Conservation (phyloP, 2,113 vertebrate genomes). For the Sander vitreus region DNA sequence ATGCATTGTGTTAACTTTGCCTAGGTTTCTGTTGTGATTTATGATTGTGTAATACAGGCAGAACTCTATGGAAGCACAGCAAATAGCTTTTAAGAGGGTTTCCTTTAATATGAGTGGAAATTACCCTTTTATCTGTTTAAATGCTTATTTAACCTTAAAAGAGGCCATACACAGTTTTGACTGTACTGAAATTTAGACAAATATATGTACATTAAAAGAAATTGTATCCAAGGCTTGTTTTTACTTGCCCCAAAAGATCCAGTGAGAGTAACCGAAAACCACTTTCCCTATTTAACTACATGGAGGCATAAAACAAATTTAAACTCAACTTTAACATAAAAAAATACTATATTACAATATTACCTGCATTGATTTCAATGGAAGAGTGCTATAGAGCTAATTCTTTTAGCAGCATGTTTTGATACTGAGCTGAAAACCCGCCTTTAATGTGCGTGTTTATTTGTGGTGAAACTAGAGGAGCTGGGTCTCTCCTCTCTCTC, state of each 20-base stretch:
- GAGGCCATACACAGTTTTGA: neutral
- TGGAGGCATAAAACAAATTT: neutral
- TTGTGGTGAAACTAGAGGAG: conserved; percentile 40
- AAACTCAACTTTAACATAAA: neutral
- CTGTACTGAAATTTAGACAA: neutral
- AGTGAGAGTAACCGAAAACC: neutral
- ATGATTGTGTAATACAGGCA: neutral
- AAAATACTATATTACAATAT: neutral
- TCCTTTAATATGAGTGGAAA: neutral
- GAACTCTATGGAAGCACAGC: neutral
- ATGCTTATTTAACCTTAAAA: neutral
- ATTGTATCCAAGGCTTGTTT: neutral
- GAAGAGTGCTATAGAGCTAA: no score
- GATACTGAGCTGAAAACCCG: conserved; percentile 1
- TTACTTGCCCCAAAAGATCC: no score
- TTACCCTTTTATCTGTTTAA: neutral
- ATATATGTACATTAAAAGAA: neutral
- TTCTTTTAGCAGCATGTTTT: neutral
- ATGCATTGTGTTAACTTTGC: neutral
- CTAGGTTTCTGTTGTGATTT: neutral
- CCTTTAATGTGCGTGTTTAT: neutral
- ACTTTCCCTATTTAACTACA: neutral
- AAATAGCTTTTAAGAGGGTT: neutral
- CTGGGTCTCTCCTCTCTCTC: conserved; percentile 4
- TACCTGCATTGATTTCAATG: neutral